Evolutionary conservation across 2,113 vertebrate genomes (phyloP), one percentile per base, ranked within the genome.

Genomic region (Hippocampus guttulatus): DNA sequence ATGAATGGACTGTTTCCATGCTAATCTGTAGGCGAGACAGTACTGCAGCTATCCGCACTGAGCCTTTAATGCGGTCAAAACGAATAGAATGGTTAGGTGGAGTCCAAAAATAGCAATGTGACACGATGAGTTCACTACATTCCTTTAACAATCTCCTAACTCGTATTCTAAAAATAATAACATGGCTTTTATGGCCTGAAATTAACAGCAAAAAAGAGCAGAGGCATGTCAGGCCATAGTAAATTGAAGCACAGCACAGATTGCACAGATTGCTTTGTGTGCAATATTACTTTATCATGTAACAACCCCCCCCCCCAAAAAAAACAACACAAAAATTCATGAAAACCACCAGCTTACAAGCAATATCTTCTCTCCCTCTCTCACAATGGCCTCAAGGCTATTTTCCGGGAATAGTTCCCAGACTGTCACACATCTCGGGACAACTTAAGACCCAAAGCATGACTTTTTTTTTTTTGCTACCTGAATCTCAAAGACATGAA

Each of bases 51-150:
- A 5, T 63, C n/a, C 45, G 11, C 41, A 16, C 4, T 52, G 45
- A 30, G 16, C 6, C 62, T 67, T 21, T 6, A 54, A 54, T n/a
- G 27, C 51, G 38, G 51, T 68, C 47, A 54, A 21, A 67, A 67
- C 3, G 49, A 11, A 68, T n/a, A 27, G 7, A 23, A 20, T 2
- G 18, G 52, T 23, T n/a, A 54, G 21, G 30, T 68, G 9, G 11
- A 33, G 18, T 68, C 33, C 40, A 68, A 68, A 67, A 68, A 68
- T 38, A 67, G 49, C 5, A 67, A 33, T 18, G 63, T 45, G 20
- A 64, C 40, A n/a, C 7, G 2, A 41, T 15, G 33, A 33, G 33
- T 71, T 21, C 54, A 27, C 33, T n/a, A 18, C 33, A 49, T 30
- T 33, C 25, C 20, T 21, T 63, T 21, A 20, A 63, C 18, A 61